A percentile compares a stretch with the other conserved stretches of the same genome.
phyloP scores from a whole-genome alignment of 1,140 invertebrate genomes.

The Drosophila sp. region DNA sequence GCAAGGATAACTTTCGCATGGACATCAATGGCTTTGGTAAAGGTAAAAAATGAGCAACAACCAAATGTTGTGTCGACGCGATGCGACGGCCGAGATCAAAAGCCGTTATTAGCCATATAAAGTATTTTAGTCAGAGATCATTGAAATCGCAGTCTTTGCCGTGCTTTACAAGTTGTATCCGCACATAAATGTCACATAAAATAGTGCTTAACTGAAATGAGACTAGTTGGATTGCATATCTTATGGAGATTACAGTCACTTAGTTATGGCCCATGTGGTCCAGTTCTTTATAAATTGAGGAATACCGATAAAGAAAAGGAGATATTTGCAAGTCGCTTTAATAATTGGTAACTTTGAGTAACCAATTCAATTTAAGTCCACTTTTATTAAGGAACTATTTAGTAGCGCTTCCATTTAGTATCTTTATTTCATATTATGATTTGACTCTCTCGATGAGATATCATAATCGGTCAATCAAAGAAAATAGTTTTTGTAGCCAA shows the following conservation, averaged over 20 bases:
- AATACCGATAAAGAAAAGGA: not conserved
- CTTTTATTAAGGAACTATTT: not conserved
- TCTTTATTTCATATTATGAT: no score
- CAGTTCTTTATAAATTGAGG: not conserved
- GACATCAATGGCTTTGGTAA: constrained; percentile 89
- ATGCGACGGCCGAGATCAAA: constrained; percentile 8
- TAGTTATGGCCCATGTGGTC: not conserved
- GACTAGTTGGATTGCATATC: constrained; percentile 26
- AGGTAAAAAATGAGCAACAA: constrained; percentile 85
- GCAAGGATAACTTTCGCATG: constrained; percentile 92
- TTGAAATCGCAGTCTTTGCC: not conserved
- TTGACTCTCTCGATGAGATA: no score
- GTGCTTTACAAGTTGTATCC: constrained; percentile 11
- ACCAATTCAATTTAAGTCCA: not conserved
- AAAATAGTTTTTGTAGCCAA: no score
- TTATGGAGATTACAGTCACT: constrained; percentile 7
- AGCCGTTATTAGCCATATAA: constrained; percentile 33
- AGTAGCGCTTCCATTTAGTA: no score
- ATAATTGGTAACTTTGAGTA: no score
- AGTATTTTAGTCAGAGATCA: constrained; percentile 15
- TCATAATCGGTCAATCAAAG: no score
- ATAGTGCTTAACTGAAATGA: constrained; percentile 24
- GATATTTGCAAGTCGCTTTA: constrained; percentile 1
- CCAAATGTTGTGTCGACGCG: not conserved
- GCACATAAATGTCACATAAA: constrained; percentile 52